Evolutionary conservation across 2,113 vertebrate genomes (phyloP).

Genomic region (Psammodynastes pulverulentus): DNA sequence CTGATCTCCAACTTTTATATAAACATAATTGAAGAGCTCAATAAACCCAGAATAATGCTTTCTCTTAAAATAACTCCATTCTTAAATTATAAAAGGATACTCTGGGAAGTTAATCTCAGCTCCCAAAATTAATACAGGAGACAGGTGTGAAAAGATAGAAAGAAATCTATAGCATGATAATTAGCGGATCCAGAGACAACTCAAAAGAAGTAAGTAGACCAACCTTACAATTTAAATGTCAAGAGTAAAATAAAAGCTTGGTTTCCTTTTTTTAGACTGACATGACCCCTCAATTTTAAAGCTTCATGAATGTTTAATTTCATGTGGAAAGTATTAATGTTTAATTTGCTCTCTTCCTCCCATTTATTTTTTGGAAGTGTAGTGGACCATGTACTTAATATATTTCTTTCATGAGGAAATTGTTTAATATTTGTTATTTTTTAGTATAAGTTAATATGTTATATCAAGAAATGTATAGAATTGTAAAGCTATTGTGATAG

Average conservation of each 20-base stretch:
- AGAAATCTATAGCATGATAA: constrained; percentile 46
- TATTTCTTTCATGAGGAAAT: constrained; percentile 43
- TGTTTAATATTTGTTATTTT: neutral
- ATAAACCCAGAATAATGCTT: neutral
- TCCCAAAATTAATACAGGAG: neutral
- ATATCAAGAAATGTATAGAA: neutral
- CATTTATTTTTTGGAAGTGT: neutral
- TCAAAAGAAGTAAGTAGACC: constrained; percentile 35
- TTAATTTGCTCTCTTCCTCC: constrained; percentile 37
- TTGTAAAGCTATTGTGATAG: neutral
- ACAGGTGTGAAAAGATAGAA: constrained; percentile 1
- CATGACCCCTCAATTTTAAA: constrained; percentile 27
- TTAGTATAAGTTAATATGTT: constrained; percentile 4
- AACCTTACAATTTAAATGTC: constrained; percentile 35
- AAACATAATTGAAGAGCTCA: neutral
- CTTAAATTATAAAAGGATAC: neutral
- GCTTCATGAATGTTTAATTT: constrained; percentile 48
- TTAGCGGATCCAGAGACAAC: constrained; percentile 43
- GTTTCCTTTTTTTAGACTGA: constrained; percentile 39
- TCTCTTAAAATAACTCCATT: neutral
- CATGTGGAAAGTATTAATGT: constrained; percentile 54
- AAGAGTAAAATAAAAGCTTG: constrained; percentile 39
- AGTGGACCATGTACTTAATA: constrained; percentile 26
- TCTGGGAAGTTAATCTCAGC: neutral
- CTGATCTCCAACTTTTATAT: neutral